Base-by-base conservation (phyloP, 1,140 invertebrate genomes). In the Neuroterus valhalla region DNA sequence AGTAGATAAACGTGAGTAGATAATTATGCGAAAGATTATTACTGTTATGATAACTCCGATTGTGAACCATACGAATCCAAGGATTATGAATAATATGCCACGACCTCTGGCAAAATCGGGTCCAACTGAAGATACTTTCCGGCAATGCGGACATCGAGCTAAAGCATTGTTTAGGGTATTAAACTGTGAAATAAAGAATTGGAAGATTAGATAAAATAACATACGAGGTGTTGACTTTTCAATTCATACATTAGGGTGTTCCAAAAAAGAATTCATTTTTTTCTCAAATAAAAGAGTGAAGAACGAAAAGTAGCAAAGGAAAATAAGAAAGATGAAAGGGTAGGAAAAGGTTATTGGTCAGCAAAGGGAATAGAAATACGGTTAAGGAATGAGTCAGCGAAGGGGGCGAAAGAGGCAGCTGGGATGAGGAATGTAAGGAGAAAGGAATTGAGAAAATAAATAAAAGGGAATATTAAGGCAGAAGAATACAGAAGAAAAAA, bases 91-190 rank as follows among this genome's bases (percentile, higher is more conserved):
- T 66, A 96, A 91, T 43, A 94, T 94, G 70, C 94, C 95, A 81
- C 96, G 92, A 76, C 92, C 93, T 80, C 94, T 92, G 42, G 95
- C 94, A 91, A 96, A 98, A 78, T 95, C 93, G 10, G 94, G 93
- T 0, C 96, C 97, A 72, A 98, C 96, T 43, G 96, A 97, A 43
- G 97, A 98, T 83, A 98, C 95, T 91, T 97, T 97, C 74, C 96
- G 93, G 90, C 97, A 99, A 90, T 98, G 96, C 44, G 98, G 97
- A 92, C 98, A 99, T 86, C 97, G 93, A n/a, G 97, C 97, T 73
- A 98, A 91, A 75, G 97, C 94, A 91, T 98, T 98, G 85, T 96
- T 96, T 85, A 98, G 90, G 77, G 96, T 96, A 88, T 98, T 98
- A 87, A 98, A 98, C 96, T 98, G 91, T 45, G 93, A 92, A 80